These are phyloP conservation scores for Sesia bembeciformis DNA, from an alignment of 2,888 invertebrate species.

Conservation along the genomic window DNA sequence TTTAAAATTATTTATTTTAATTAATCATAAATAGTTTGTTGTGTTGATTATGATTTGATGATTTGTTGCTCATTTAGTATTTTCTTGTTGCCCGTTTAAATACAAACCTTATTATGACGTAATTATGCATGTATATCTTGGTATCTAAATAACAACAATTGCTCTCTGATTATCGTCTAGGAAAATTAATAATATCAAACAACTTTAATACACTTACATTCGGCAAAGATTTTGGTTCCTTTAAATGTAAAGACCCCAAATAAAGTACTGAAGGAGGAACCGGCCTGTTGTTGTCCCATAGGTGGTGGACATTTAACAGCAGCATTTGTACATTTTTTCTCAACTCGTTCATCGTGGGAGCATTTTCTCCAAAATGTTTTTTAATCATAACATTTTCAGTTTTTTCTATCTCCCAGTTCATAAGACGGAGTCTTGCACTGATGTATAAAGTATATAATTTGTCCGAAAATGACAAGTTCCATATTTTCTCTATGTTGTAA, in stretches of 20 bases:
- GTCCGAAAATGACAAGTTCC: neutral
- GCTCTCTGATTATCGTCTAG: no score
- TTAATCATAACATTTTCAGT: neutral
- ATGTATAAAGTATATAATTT: neutral
- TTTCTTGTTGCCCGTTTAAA: no score
- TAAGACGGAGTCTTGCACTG: neutral
- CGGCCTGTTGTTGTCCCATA: conserved; percentile 19
- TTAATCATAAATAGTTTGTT: no score
- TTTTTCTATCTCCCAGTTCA: neutral
- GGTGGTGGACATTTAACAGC: conserved; percentile 27
- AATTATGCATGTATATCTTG: no score
- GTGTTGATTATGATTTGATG: no score
- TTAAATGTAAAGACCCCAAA: conserved; percentile 26
- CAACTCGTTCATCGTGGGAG: neutral
- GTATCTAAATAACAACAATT: no score
- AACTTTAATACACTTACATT: conserved; percentile 13
- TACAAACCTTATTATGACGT: no score
- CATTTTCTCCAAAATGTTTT: neutral
- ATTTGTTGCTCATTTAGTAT: no score
- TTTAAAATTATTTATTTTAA: no score
- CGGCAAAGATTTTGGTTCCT: conserved; percentile 23
- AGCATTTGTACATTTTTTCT: conserved; percentile 17
- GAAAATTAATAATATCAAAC: no score
- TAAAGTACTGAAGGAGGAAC: conserved; percentile 24
- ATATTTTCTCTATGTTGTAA: neutral